Conservation (phyloP, 2,113 vertebrate species). For the Alaudala cheleensis region DNA sequence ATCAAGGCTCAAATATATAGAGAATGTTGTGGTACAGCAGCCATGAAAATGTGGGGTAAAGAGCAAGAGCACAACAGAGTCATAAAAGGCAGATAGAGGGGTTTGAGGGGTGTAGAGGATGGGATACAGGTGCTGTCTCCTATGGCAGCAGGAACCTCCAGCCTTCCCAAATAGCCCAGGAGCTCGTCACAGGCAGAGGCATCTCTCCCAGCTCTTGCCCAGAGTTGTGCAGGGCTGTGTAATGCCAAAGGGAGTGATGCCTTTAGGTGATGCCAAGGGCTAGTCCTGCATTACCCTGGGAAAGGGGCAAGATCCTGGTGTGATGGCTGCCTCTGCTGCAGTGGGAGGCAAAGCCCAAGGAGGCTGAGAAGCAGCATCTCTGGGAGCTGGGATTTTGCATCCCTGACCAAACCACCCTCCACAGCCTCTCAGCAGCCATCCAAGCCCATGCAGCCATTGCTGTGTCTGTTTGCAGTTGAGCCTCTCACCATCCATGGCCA, state of each 20-base stretch:
- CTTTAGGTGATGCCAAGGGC: accelerated
- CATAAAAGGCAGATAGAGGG: neutral
- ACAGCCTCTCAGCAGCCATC: neutral
- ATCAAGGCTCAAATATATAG: neutral
- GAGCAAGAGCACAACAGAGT: neutral
- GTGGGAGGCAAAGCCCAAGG: neutral
- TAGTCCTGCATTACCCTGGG: neutral
- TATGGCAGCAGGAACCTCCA: neutral
- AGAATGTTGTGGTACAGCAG: neutral
- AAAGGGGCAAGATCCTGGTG: neutral
- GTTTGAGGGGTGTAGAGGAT: neutral
- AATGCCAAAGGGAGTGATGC: neutral
- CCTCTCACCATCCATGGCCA: neutral
- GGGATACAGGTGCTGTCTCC: neutral
- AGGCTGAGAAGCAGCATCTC: neutral
- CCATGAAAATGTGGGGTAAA: neutral
- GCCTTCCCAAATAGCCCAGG: neutral
- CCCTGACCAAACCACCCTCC: neutral
- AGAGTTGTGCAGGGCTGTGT: neutral
- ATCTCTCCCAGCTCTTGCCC: neutral
- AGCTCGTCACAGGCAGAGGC: neutral
- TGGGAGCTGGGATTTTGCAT: neutral
- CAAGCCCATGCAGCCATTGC: accelerated
- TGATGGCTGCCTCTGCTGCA: accelerated
- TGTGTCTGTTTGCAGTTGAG: neutral